Base-by-base conservation (phyloP, 2,888 invertebrate species). In the Ochropacha duplaris region DNA sequence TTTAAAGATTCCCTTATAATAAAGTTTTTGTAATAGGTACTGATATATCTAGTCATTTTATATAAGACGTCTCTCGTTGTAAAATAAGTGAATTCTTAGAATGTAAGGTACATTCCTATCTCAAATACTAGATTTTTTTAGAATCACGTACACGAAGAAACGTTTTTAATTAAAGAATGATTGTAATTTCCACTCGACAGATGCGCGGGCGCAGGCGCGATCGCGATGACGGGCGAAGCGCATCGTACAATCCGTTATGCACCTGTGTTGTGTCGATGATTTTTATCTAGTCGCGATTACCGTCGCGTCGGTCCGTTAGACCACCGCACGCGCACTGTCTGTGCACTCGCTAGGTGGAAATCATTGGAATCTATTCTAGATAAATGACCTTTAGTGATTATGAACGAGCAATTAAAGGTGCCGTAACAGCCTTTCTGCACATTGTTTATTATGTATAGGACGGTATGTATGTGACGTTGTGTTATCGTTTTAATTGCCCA, bases 171-270 rank as follows among this genome's bases (percentile, higher is more conserved):
- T 44, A 44, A 60, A 16, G 44, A 44, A 44, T 44, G 19, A 6
- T 19, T 19, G 44, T 44, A 6, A 19, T 44, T 44, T 44, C 44
- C 3, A 44, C 16, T 44, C 19, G 8, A 44, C 44, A 44, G 19
- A n/a, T 44, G 44, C 44, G 44, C 39, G 39, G 39, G 39, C 39
- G 39, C 66, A 60, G 71, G 69, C 66, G 72, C 74, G 74, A 75
- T 80, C 77, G 81, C 74, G 82, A 79, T 83, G 84, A 78, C 84
- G 83, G 83, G 73, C 83, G 81, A 76, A 84, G 87, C 86, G 88
- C 86, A 85, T 83, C 87, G 84, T 62, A 74, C 76, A 77, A 66
- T 76, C 88, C 89, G 88, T 87, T 88, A 89, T 86, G 81, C 83
- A 84, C 76, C 76, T 71, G 78, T 81, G 78, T 75, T 68, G 76